Evolutionary conservation across 2,888 invertebrate species (phyloP).

Genomic region (Ptychoptera contaminata): DNA sequence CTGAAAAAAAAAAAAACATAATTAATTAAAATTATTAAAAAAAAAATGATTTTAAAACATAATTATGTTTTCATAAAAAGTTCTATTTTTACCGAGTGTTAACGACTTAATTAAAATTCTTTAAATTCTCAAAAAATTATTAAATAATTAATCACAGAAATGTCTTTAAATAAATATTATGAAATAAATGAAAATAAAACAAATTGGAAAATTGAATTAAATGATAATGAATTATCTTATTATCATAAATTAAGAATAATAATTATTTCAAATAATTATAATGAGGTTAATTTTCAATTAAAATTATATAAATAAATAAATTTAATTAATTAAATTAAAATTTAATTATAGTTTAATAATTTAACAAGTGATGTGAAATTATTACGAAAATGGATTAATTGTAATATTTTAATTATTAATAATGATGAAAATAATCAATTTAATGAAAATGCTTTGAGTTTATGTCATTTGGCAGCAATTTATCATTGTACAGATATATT

Average conservation of each 20-base stretch:
- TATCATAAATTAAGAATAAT: background rate
- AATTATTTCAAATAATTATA: background rate
- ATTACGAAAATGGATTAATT: constrained; percentile 3
- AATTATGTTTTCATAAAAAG: no score
- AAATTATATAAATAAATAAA: background rate
- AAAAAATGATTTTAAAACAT: no score
- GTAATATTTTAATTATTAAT: background rate
- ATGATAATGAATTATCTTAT: background rate
- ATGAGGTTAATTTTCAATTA: constrained; percentile 1
- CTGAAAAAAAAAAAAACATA: no score
- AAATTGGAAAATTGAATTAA: constrained; percentile 1
- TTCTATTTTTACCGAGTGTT: no score
- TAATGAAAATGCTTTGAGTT: constrained; percentile 8
- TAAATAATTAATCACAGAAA: background rate
- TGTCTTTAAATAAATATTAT: background rate
- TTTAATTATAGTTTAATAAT: background rate
- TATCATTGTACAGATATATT: constrained; percentile 12
- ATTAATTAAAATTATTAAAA: no score
- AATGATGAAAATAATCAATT: background rate
- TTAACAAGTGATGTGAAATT: background rate
- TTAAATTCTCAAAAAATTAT: background rate
- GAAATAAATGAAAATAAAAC: constrained; percentile 1
- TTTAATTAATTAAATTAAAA: no score
- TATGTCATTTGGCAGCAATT: constrained; percentile 13
- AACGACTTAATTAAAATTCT: no score